These are phyloP conservation scores for Dreissena rostriformis DNA, from an alignment of 1,140 invertebrate species.

Conservation along the genomic window DNA sequence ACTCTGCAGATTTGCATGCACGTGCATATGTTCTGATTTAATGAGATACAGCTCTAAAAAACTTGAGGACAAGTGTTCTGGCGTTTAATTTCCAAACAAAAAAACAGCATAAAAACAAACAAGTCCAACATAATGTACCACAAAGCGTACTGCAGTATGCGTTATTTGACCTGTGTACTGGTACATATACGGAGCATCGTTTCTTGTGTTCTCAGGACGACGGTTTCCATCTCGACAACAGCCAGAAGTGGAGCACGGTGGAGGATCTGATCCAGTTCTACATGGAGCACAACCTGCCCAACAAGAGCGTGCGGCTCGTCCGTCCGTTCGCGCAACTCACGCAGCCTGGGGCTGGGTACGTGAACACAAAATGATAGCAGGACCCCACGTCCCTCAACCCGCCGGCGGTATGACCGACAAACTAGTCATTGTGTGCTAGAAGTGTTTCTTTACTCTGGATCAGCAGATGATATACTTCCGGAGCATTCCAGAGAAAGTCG, in stretches of 20 bases:
- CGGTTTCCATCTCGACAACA: background rate
- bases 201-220: slow-evolving; percentile 20
- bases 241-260: slow-evolving; percentile 1
- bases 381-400: no score
- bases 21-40: no score
- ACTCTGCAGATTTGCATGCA: background rate
- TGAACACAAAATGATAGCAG: background rate
- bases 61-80: background rate
- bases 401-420: no score
- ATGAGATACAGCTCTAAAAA: background rate
- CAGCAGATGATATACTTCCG: no score
- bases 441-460: no score
- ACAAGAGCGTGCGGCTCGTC: slow-evolving; percentile 25
- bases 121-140: background rate
- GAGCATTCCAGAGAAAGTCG: no score
- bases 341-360: slow-evolving; percentile 10
- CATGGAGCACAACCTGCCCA: slow-evolving; percentile 12
- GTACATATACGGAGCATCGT: background rate
- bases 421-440: no score
- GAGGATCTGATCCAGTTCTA: slow-evolving; percentile 36
- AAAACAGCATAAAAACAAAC: background rate
- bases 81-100: background rate
- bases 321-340: slow-evolving; percentile 8
- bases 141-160: background rate
- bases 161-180: background rate